Conservation (phyloP, 1,140 invertebrate genomes). For the Drosophila nebulosa region DNA sequence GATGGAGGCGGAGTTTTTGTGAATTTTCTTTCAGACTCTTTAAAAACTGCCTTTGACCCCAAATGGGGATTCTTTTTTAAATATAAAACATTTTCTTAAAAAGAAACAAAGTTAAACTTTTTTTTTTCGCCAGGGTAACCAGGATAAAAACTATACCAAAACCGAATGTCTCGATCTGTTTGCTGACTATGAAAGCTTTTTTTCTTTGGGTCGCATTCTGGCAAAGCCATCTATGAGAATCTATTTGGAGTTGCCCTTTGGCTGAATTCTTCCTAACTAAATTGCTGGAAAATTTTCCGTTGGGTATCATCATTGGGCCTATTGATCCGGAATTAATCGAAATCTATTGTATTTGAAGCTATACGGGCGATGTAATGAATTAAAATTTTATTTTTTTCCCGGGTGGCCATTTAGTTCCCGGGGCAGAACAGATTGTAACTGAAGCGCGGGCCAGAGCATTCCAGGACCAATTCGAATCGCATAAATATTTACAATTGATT, state of each 20-base stretch:
- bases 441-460: slow-evolving; percentile 93
- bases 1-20: slow-evolving; percentile 96
- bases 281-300: slow-evolving; percentile 89
- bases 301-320: slow-evolving; percentile 95
- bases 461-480: slow-evolving; percentile 92
- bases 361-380: slow-evolving; percentile 88
- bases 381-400: slow-evolving; percentile 97
- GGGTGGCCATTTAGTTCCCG: slow-evolving; percentile 91
- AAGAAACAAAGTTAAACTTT: too few species aligned
- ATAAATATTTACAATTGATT: slow-evolving; percentile 98
- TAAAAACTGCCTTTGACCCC: slow-evolving; percentile 98
- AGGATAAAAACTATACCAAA: slow-evolving; percentile 98
- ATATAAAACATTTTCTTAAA: too few species aligned
- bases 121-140: slow-evolving; percentile 85
- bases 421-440: slow-evolving; percentile 94
- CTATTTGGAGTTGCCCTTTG: slow-evolving; percentile 96
- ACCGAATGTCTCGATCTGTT: slow-evolving; percentile 93
- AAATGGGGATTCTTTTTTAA: slow-evolving; percentile 94
- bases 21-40: slow-evolving; percentile 94
- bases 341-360: slow-evolving; percentile 94
- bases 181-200: slow-evolving; percentile 94
- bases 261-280: slow-evolving; percentile 96
- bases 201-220: slow-evolving; percentile 96
- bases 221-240: slow-evolving; percentile 98
- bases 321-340: slow-evolving; percentile 94